These are phyloP conservation scores for Pseudomyrmex sp. DNA, from an alignment of 1,140 invertebrate species.

Conservation along the genomic window DNA sequence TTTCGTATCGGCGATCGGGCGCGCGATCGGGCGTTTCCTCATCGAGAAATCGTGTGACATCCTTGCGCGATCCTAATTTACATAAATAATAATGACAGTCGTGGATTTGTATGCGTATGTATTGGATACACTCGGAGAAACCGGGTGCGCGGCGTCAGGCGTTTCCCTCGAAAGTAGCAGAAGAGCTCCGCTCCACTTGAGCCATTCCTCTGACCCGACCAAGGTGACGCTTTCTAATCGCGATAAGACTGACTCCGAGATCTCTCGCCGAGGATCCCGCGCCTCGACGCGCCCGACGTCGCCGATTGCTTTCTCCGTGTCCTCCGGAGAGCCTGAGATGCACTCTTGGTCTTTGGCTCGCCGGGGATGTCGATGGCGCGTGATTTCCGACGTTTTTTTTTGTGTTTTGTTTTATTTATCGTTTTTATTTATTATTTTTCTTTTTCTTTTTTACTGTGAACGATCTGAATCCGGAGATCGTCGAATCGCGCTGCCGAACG, in stretches of 20 bases:
- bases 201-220: background rate
- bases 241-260: slow-evolving; percentile 33
- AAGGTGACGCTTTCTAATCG: slow-evolving; percentile 48
- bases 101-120: background rate
- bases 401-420: background rate
- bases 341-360: slow-evolving; percentile 10
- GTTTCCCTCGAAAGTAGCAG: slow-evolving; percentile 25
- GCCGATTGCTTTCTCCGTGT: slow-evolving; percentile 42
- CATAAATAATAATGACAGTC: slow-evolving; percentile 53
- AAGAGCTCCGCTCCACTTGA: background rate
- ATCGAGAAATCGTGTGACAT: slow-evolving; percentile 17
- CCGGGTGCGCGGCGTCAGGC: background rate
- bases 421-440: too few relatives aligned
- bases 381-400: background rate
- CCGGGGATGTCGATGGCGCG: slow-evolving; percentile 5
- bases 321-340: background rate
- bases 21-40: slow-evolving; percentile 4
- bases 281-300: background rate
- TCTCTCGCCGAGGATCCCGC: slow-evolving; percentile 11
- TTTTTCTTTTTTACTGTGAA: background rate
- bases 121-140: slow-evolving; percentile 28
- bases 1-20: slow-evolving; percentile 4
- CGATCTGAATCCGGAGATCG: background rate
- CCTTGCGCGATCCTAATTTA: slow-evolving; percentile 47
- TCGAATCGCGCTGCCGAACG: slow-evolving; percentile 23